Evolutionary conservation across 2,113 vertebrate species (phyloP).

Genomic region (Phaethon lepturus): DNA sequence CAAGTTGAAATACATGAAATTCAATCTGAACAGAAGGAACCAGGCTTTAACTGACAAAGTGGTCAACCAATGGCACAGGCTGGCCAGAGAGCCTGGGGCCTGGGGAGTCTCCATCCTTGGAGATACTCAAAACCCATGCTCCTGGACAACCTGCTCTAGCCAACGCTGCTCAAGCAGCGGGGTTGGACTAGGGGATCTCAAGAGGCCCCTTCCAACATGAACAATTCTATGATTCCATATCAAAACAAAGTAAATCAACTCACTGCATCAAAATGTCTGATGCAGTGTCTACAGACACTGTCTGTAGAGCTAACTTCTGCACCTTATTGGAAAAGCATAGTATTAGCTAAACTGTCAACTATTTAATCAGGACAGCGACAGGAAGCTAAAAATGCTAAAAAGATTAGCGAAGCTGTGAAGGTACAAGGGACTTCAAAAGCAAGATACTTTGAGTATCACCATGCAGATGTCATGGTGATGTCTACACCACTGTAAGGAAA

Average conservation of each 20-base stretch:
- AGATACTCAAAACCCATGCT: background rate
- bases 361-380: background rate
- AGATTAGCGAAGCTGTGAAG: background rate
- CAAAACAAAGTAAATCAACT: background rate
- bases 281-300: too few species aligned
- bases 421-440: background rate
- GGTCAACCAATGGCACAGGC: background rate
- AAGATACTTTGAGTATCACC: background rate
- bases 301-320: background rate
- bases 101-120: background rate
- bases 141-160: background rate
- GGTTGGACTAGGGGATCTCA: background rate
- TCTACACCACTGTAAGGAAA: background rate
- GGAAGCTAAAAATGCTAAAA: background rate
- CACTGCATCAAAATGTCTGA: background rate
- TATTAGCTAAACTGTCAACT: background rate
- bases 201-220: background rate
- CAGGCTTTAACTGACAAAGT: background rate
- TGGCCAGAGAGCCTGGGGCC: background rate
- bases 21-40: background rate
- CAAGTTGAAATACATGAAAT: background rate
- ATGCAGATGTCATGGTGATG: background rate
- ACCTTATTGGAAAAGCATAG: background rate
- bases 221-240: background rate
- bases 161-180: rapidly evolving